Conservation (phyloP, 1,140 invertebrate species). For the Cephus cinctus region DNA sequence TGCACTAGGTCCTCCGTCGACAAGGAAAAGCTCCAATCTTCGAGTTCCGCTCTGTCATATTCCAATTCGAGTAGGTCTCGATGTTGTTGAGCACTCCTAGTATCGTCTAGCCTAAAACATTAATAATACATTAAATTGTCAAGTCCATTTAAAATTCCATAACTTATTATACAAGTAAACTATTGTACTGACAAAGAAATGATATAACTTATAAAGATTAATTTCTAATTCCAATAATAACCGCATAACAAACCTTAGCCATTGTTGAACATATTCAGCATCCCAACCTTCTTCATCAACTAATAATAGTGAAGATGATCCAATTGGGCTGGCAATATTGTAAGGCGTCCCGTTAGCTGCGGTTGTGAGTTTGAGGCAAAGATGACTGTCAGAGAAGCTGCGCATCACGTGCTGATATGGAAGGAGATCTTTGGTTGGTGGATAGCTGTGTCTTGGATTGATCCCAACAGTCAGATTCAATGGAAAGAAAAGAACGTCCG, state of each 20-base stretch:
- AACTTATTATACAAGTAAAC: not conserved
- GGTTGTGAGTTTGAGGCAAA: constrained; percentile 66
- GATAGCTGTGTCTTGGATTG: constrained; percentile 69
- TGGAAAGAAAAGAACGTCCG: constrained; percentile 69
- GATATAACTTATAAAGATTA: no score
- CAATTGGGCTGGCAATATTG: constrained; percentile 34
- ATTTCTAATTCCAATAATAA: no score
- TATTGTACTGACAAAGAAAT: not conserved
- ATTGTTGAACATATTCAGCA: constrained; percentile 73
- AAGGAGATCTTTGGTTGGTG: constrained; percentile 65
- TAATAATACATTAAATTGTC: constrained; percentile 9
- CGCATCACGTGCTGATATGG: constrained; percentile 71
- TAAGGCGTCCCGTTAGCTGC: constrained; percentile 47
- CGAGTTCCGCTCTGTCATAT: constrained; percentile 72
- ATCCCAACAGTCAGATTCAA: constrained; percentile 65
- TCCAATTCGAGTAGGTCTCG: constrained; percentile 68
- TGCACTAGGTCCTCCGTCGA: constrained; percentile 67
- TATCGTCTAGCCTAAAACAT: constrained; percentile 64
- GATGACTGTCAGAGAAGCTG: constrained; percentile 71
- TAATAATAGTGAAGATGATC: constrained; percentile 38
- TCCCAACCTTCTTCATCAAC: constrained; percentile 67
- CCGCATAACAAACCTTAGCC: constrained; percentile 61
- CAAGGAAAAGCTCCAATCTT: constrained; percentile 76
- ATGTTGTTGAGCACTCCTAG: constrained; percentile 66
- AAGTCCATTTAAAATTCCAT: constrained; percentile 3